Evolutionary conservation across 2,888 invertebrate genomes (phyloP), one percentile per base, ranked within the genome.

Genomic region (Lasioglossum morio): DNA sequence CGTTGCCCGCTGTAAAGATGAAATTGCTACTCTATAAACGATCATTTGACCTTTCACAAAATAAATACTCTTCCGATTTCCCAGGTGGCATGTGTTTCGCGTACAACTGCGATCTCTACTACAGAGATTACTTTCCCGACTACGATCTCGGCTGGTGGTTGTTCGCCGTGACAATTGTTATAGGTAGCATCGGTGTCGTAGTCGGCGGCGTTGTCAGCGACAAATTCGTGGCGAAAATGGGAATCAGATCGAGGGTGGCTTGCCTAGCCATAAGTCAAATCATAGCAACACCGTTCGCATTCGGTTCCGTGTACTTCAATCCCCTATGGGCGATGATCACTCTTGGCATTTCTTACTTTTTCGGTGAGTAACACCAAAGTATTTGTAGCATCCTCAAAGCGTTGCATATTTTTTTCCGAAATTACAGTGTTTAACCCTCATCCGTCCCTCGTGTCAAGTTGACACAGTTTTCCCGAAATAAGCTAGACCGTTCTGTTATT

Each of bases 71-170:
- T 12, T 37, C 77, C 66, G n/a, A 16, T 79, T 92, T 93, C 1
- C 4, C 95, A 97, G 97, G 98, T 90, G 98, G 98, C 87, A 98
- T 98, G 97, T 97, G 97, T 86, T 98, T 98, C 95, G 98, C 98
- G 0, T 98, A 98, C 96, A 98, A 98, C 95, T 98, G 98, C 10
- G 98, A 98, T 94, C 96, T 98, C 77, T 98, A 98, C 95, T 98
- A 98, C 95, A 97, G 98, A 86, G 97, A 97, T 83, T 98, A 98
- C 95, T 98, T 98, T 95, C 98, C 98, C 0, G 98, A 98, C 92
- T 97, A 98, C 91, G 98, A 98, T 95, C 96, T 98, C 23, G 98
- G 98, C 91, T 98, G 98, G 98, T 98, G 98, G 98, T 95, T 98
- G 91, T 98, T 98, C 94, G 97, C 97, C 0, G 98, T 98, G 57